phyloP scores from a whole-genome alignment of 2,888 invertebrate genomes.

The Acleris cristana region DNA sequence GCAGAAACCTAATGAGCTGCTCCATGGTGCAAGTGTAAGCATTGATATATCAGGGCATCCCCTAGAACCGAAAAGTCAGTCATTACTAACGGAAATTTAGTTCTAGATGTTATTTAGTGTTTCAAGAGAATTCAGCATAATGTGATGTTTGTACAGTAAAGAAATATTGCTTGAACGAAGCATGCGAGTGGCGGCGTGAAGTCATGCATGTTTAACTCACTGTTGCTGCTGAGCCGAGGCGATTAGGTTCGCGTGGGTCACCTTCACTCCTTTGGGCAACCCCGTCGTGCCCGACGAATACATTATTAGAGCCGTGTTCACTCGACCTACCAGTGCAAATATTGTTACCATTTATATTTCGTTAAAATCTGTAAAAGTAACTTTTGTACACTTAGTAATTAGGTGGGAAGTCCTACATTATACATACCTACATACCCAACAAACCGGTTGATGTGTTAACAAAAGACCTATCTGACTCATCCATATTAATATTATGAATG shows the following conservation, averaged over 20 bases:
- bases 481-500: no score
- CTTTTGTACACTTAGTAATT: no score
- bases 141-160: background rate
- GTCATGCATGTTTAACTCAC: slow-evolving; percentile 51
- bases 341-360: background rate
- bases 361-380: no score
- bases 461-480: no score
- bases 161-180: background rate
- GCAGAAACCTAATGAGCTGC: slow-evolving; percentile 60
- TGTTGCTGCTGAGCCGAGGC: slow-evolving; percentile 49
- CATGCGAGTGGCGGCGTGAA: slow-evolving; percentile 2
- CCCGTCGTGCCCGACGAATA: slow-evolving; percentile 75
- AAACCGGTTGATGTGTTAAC: no score
- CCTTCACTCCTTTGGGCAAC: slow-evolving; percentile 64
- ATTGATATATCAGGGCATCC: slow-evolving; percentile 39
- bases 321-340: slow-evolving; percentile 48
- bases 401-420: no score
- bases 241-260: slow-evolving; percentile 65
- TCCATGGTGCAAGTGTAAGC: slow-evolving; percentile 62
- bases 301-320: slow-evolving; percentile 59
- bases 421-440: no score
- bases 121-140: background rate
- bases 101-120: no score
- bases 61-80: slow-evolving; percentile 32
- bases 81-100: no score